Evolutionary conservation across 2,888 invertebrate genomes (phyloP), one percentile per base, ranked within the genome.

Genomic region (Seladonia tumulorum): DNA sequence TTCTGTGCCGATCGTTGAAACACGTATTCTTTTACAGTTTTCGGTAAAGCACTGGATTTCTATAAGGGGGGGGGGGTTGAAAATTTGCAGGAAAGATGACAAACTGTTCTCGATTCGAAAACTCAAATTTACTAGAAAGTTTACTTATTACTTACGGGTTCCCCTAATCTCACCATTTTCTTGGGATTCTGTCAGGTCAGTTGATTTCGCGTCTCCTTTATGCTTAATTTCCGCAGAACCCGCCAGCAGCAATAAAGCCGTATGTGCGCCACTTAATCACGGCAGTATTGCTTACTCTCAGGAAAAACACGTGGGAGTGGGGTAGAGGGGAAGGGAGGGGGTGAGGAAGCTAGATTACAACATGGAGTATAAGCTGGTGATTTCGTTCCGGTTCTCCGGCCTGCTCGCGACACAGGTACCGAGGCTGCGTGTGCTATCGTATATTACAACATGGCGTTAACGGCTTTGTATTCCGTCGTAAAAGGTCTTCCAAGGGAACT

Each of bases 401-500:
- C 35, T 82, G 83, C 76, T 85, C 60, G 66, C 75, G 85, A 86
- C 60, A 74, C 39, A 76, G 77, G 71, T 71, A 80, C 76, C 22
- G 39, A 39, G 12, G 72, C 39, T 79, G 81, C 87, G 86, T 73
- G 76, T 83, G 73, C 83, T 86, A 87, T 87, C 87, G 73, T 83
- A 66, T 74, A 80, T 84, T 86, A 78, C 85, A 89, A 81, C 85
- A 71, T 76, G 75, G 78, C 85, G 84, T 82, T 82, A 88, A 85
- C 88, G 49, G 86, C 88, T 87, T 87, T 89, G 90, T 87, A 89
- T 82, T 79, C 77, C 76, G 78, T 74, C 79, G 81, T 90, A 85
- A 89, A 86, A 88, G 84, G 63, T 77, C 75, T 76, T 68, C 77
- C 80, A 70, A 70, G 82, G 53, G 42, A 78, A 81, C 77, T 77